Base-by-base conservation (phyloP, 2,113 vertebrate species). In the Actenoides lindsayi region DNA sequence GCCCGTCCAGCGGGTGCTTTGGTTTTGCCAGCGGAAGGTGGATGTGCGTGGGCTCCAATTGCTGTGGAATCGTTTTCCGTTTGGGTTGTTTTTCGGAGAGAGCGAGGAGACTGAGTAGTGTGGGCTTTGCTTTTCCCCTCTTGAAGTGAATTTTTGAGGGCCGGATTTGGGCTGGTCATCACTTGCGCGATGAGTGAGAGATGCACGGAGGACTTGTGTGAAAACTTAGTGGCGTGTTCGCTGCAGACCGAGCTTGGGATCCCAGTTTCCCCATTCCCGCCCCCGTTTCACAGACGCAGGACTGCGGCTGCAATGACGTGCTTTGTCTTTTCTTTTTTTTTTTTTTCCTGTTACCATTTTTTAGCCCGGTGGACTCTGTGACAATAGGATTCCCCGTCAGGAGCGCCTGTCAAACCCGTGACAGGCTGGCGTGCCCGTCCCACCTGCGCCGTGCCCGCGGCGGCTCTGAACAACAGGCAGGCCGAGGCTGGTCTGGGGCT, bases 121-220 rank as follows among this genome's bases (percentile, higher is more conserved):
- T 68, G 85, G 33, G 60, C 69, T 93, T 83, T 89, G 80, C 17
- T 54, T 83, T 93, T 67, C 31, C 50, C 27, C 35, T 24, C 85
- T 74, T 93, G 94, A 93, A 87, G 90, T 93, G 92, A 59, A 37
- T 39, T 90, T 92, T 71, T 82, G 70, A 79, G 39, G 74, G 82
- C 89, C 87, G 71, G 91, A 37, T 93, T 91, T 91, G 50, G 75
- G 65, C 69, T 91, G 89, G 75, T 28, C 65, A 69, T 70, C 87
- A 27, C 76, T 69, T 50, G 10, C 53, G 14, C 2, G 1, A 5
- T 13, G 60, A 82, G 68, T 42, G 42, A 21, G n/a, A 39, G 50
- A 19, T 44, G 70, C 70, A 16, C 14, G 21, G 63, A 71, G 53
- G 64, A n/a, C 91, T 57, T 4, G 74, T 11, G 54, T 79, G 92